Evolutionary conservation across 2,888 invertebrate species (phyloP).

Genomic region (Agriopis aurantiaria): DNA sequence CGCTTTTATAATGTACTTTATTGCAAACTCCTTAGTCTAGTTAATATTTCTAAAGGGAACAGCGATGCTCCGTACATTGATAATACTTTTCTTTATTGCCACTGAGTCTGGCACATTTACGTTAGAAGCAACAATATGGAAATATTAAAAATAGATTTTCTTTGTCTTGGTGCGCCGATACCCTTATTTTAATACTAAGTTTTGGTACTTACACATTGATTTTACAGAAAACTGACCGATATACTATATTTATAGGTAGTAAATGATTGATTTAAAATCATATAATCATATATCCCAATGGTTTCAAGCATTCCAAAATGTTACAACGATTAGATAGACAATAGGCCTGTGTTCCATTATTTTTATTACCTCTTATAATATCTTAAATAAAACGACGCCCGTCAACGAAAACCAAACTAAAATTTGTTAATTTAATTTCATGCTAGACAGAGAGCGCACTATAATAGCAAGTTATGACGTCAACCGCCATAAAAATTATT

Average conservation of each 20-base stretch:
- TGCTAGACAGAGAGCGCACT: too few species aligned
- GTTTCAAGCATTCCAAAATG: not conserved
- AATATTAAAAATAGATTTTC: conserved; percentile 79
- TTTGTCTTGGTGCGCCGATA: conserved; percentile 71
- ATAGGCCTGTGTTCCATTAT: too few species aligned
- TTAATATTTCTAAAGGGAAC: conserved; percentile 46
- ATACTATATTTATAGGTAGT: conserved; percentile 28
- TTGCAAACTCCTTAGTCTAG: conserved; percentile 61
- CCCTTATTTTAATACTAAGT: conserved; percentile 65
- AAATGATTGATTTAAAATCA: not conserved
- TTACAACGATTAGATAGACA: not conserved
- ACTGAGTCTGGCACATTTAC: conserved; percentile 60
- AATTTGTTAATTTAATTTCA: not conserved
- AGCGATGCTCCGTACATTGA: conserved; percentile 42
- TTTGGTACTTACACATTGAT: conserved; percentile 60
- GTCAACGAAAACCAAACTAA: not conserved
- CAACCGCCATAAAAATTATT: too few species aligned
- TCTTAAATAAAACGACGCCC: too few species aligned
- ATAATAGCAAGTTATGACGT: too few species aligned
- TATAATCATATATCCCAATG: conserved; percentile 4
- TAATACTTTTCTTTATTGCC: conserved; percentile 56
- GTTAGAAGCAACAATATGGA: conserved; percentile 68
- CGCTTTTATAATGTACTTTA: conserved; percentile 65
- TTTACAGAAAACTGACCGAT: conserved; percentile 45
- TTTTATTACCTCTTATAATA: too few species aligned